Evolutionary conservation across 2,888 invertebrate genomes (phyloP).

Genomic region (Marasmarcha lunaedactyla): DNA sequence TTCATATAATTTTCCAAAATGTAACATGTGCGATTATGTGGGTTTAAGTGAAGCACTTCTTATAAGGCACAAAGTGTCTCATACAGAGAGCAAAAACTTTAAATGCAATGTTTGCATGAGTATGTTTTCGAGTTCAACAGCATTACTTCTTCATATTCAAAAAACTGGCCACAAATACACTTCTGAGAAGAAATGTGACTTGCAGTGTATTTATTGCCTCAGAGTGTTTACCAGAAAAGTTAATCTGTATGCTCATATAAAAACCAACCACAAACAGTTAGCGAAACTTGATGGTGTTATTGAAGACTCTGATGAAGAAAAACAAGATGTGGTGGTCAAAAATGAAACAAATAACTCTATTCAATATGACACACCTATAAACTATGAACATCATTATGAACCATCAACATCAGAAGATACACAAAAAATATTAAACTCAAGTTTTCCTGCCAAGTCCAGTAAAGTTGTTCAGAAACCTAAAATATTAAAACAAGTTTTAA

Average conservation of each 20-base stretch:
- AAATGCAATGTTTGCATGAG: constrained; percentile 69
- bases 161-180: constrained; percentile 65
- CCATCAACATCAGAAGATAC: not conserved
- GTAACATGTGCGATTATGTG: constrained; percentile 79
- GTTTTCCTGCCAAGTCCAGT: constrained; percentile 20
- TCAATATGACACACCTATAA: constrained; percentile 46
- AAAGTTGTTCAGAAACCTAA: constrained; percentile 18
- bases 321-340: constrained; percentile 12
- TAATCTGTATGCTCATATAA: constrained; percentile 79
- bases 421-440: constrained; percentile 54
- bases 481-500: constrained; percentile 15
- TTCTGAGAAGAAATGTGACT: constrained; percentile 48
- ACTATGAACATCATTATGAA: constrained; percentile 35
- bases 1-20: constrained; percentile 81
- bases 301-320: constrained; percentile 67
- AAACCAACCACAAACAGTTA: constrained; percentile 73
- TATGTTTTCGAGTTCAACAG: constrained; percentile 49
- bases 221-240: constrained; percentile 77
- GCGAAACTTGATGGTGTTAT: constrained; percentile 76
- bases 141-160: constrained; percentile 64
- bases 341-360: constrained; percentile 17
- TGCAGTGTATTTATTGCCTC: constrained; percentile 80
- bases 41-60: constrained; percentile 80
- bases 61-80: constrained; percentile 76
- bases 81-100: constrained; percentile 55